Percentiles rank a stretch among this genome's conserved stretches.
Evolutionary conservation across 2,113 vertebrate species (phyloP).

Genomic region (Dromaius novaehollandiae): DNA sequence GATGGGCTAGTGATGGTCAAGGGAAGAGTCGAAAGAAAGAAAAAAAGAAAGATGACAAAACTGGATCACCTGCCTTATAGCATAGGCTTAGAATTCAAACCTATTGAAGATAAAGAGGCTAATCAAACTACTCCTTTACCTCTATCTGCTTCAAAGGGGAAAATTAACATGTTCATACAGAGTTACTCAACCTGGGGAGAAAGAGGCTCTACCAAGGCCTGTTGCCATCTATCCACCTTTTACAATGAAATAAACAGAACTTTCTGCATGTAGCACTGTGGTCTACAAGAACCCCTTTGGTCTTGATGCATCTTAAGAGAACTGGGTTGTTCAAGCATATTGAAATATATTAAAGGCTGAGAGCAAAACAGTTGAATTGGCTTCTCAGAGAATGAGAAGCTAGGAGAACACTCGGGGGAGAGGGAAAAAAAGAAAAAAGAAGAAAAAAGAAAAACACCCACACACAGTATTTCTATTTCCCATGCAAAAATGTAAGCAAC

Average conservation of each 20-base stretch:
- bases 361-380: neutral
- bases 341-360: neutral
- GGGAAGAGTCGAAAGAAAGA: neutral
- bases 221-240: neutral
- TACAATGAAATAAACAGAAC: neutral
- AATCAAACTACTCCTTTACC: neutral
- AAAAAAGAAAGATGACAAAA: neutral
- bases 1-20: neutral
- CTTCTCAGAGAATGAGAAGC: neutral
- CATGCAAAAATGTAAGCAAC: neutral
- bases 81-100: neutral
- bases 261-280: neutral
- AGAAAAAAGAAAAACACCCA: too few relatives aligned
- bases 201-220: neutral
- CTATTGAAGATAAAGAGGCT: neutral
- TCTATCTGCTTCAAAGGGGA: neutral
- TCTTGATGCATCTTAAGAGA: neutral
- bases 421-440: too few relatives aligned
- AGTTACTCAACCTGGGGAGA: neutral
- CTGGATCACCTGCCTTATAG: neutral
- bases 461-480: neutral
- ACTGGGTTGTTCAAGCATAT: neutral
- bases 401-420: neutral
- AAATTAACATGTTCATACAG: neutral
- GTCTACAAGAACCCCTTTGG: neutral